Conservation (phyloP, 2,113 vertebrate genomes). For the Rhadina sibilatrix region DNA sequence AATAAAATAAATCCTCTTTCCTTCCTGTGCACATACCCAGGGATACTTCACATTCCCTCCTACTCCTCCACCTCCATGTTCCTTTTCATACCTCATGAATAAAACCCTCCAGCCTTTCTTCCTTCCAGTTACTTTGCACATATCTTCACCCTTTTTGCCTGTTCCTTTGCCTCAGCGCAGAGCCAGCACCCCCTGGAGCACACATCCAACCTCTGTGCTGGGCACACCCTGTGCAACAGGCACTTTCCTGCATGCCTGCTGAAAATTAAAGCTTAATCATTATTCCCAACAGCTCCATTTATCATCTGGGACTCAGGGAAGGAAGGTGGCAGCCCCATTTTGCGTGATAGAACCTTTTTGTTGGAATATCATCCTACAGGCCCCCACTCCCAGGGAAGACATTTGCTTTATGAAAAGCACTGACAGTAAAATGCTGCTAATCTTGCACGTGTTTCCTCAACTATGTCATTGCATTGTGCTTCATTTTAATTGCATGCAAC, state of each 20-base stretch:
- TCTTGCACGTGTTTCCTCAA: background rate
- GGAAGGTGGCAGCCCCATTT: background rate
- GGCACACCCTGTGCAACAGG: background rate
- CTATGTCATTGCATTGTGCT: background rate
- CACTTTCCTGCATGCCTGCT: background rate
- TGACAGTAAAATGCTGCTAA: background rate
- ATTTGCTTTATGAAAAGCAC: background rate
- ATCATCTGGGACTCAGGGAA: background rate
- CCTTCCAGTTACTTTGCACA: background rate
- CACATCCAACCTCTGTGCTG: background rate
- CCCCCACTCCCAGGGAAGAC: background rate
- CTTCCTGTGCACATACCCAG: background rate
- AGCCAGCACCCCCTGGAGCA: background rate
- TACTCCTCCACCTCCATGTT: constrained; percentile 54
- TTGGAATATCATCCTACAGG: background rate
- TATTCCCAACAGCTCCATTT: background rate
- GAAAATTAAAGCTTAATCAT: background rate
- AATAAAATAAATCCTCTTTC: background rate
- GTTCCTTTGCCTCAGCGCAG: background rate
- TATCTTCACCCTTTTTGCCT: background rate
- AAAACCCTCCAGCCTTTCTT: constrained; percentile 27
- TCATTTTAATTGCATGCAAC: background rate
- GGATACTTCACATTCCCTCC: constrained; percentile 51
- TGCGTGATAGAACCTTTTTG: background rate
- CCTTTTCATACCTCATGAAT: constrained; percentile 47